Percentiles rank a stretch among this genome's conserved stretches.
These are phyloP conservation scores for Gryllus bimaculatus DNA, from an alignment of 1,140 invertebrate genomes.

Conservation along the genomic window DNA sequence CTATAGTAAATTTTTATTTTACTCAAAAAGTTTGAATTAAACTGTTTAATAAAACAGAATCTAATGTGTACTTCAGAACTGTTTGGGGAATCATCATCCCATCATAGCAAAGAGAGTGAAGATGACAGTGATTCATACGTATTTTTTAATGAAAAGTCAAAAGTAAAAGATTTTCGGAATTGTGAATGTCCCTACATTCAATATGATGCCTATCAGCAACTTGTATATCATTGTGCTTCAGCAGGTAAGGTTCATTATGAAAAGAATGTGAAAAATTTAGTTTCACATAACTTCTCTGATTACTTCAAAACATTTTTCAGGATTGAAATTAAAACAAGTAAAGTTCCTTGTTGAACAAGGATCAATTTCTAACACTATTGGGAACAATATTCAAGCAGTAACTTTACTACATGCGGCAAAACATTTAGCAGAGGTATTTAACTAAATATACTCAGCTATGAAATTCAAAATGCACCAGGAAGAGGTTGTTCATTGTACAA, in stretches of 20 bases:
- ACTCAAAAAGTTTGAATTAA: too few relatives aligned
- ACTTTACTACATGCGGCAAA: not conserved
- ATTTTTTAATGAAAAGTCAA: too few relatives aligned
- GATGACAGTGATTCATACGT: too few relatives aligned
- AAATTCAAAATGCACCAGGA: too few relatives aligned
- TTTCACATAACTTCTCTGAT: not conserved
- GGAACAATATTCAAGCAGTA: constrained; percentile 8
- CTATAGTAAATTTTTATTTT: too few relatives aligned
- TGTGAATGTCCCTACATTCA: constrained; percentile 14
- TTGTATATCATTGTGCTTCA: constrained; percentile 8
- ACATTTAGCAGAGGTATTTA: not conserved
- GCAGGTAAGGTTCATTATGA: constrained; percentile 14
- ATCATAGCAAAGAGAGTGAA: too few relatives aligned
- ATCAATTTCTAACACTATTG: not conserved
- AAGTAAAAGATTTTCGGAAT: not conserved
- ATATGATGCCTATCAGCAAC: not conserved
- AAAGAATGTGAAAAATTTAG: not conserved
- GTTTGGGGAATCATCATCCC: too few relatives aligned
- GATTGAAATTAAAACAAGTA: not conserved
- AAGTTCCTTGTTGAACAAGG: constrained; percentile 3
- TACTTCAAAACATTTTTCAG: not conserved
- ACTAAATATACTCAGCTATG: not conserved
- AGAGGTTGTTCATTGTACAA: too few relatives aligned
- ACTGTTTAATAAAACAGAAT: too few relatives aligned
- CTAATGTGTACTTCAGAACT: too few relatives aligned